A percentile compares a stretch with the other conserved stretches of the same genome.
These are phyloP conservation scores for Clistopyga incitator DNA, from an alignment of 2,888 invertebrate genomes.

Conservation along the genomic window DNA sequence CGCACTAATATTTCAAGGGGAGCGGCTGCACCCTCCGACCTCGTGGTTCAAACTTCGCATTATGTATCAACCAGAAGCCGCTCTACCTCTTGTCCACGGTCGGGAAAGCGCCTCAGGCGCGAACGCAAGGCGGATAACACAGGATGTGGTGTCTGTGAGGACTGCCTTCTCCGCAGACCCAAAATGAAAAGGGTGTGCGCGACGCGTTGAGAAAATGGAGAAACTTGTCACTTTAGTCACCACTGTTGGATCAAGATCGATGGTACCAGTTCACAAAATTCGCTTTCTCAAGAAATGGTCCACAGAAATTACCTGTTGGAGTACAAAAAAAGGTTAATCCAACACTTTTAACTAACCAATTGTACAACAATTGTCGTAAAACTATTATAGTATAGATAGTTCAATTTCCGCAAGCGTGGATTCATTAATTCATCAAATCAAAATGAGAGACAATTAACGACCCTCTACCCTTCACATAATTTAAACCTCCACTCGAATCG, in stretches of 20 bases:
- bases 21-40: slow-evolving; percentile 71
- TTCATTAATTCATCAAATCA: too few species aligned
- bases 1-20: slow-evolving; percentile 77
- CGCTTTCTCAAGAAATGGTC: neutral
- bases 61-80: slow-evolving; percentile 76
- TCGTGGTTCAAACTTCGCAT: slow-evolving; percentile 74
- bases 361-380: too few species aligned
- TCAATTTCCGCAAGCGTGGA: too few species aligned
- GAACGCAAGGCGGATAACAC: slow-evolving; percentile 2
- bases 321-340: too few species aligned
- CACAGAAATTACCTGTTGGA: too few species aligned
- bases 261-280: neutral
- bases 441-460: too few species aligned
- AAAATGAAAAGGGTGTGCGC: slow-evolving; percentile 36
- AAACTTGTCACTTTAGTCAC: slow-evolving; percentile 40
- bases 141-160: slow-evolving; percentile 9
- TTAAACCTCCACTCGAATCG: too few species aligned
- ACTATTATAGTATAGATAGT: too few species aligned
- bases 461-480: too few species aligned
- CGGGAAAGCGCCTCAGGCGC: slow-evolving; percentile 33
- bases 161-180: slow-evolving; percentile 33
- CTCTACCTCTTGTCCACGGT: slow-evolving; percentile 46
- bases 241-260: slow-evolving; percentile 16
- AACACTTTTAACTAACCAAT: too few species aligned
- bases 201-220: slow-evolving; percentile 32